Conservation (phyloP, 2,797 vertebrate species). For the Myotis findleyi region DNA sequence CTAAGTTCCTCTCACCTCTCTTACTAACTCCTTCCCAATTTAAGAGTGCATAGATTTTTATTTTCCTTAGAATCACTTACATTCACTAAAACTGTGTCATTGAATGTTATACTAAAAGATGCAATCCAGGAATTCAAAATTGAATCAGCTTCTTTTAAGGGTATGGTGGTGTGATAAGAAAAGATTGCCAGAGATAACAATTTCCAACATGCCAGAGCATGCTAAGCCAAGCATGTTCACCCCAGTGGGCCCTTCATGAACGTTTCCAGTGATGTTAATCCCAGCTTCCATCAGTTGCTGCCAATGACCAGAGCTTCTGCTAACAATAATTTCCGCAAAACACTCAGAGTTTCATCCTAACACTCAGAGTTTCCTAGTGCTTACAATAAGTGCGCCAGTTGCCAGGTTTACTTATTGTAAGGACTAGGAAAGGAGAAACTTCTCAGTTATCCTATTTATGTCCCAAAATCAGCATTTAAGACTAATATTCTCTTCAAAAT, state of each 20-base stretch:
- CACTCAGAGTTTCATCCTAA: background rate
- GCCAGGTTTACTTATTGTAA: background rate
- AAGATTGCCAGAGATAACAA: background rate
- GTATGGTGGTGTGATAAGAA: background rate
- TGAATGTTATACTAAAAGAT: background rate
- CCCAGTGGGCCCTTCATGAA: background rate
- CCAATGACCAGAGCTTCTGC: background rate
- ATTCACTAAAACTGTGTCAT: conserved; percentile 13
- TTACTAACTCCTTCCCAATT: background rate
- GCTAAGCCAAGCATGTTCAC: background rate
- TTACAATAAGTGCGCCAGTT: background rate
- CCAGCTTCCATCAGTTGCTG: background rate
- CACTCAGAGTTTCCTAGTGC: background rate
- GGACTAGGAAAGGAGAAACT: background rate
- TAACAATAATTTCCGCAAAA: background rate
- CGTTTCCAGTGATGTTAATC: background rate
- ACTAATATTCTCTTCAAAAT: background rate
- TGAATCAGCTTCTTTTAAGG: background rate
- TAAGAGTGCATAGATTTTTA: background rate
- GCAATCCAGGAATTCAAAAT: background rate
- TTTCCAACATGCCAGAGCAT: background rate
- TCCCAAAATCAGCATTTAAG: background rate
- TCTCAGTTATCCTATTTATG: background rate
- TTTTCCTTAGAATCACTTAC: background rate
- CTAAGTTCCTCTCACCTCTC: background rate